These are phyloP conservation scores for Hypsibius dujardini DNA, from an alignment of 1,140 invertebrate genomes.

Conservation along the genomic window DNA sequence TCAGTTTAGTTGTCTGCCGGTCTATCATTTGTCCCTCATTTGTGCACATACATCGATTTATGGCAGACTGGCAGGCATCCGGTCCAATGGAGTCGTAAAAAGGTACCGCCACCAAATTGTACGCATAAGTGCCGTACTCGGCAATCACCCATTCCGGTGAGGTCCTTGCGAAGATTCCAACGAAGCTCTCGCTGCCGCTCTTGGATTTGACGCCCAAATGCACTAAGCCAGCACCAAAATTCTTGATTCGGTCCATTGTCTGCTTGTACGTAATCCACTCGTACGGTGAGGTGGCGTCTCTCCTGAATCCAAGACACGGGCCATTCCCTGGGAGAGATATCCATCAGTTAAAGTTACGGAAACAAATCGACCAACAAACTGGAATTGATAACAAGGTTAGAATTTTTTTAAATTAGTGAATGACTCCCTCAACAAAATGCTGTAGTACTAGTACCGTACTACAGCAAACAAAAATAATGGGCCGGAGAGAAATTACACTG, in stretches of 20 bases:
- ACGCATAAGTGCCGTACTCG: constrained; percentile 9
- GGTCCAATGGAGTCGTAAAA: constrained; percentile 4
- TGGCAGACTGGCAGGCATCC: neutral
- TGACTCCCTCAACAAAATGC: too few species aligned
- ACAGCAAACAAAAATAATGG: too few species aligned
- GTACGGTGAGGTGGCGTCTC: neutral
- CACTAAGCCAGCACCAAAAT: neutral
- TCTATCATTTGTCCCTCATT: neutral
- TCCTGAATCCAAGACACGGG: neutral
- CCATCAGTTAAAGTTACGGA: neutral
- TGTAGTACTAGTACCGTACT: too few species aligned
- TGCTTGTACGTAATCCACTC: neutral
- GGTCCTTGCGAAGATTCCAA: constrained; percentile 4
- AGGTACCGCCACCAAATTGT: neutral
- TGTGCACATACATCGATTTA: constrained; percentile 1
- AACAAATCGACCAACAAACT: neutral
- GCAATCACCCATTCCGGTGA: constrained; percentile 12
- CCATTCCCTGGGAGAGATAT: neutral
- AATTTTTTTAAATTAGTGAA: too few species aligned
- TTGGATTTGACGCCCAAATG: neutral
- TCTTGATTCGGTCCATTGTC: neutral
- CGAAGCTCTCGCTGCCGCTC: neutral
- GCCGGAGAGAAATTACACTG: too few species aligned
- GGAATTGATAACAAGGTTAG: too few species aligned
- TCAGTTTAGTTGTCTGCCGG: too few species aligned